phyloP scores from a whole-genome alignment of 2,113 vertebrate species.

The Platysternon megacephalum region DNA sequence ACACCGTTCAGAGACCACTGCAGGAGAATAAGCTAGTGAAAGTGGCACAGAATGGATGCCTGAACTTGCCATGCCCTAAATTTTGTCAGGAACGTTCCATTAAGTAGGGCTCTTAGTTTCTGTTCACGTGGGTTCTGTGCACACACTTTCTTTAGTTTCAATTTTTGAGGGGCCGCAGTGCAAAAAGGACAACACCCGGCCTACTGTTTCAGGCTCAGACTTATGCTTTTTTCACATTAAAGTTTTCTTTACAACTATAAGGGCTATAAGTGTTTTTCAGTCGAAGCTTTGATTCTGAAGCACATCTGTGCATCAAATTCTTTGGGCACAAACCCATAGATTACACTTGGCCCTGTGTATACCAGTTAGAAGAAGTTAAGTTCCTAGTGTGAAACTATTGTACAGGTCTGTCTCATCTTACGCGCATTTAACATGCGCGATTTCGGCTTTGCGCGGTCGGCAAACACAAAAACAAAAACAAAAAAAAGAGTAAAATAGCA shows the following conservation, averaged over 20 bases:
- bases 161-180: not conserved
- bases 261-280: not conserved
- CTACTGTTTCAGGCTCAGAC: not conserved
- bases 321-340: not conserved
- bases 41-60: not conserved
- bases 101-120: not conserved
- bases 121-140: not conserved
- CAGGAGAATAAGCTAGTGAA: not conserved
- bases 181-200: not conserved
- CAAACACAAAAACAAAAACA: too few species aligned
- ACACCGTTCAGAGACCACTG: not conserved
- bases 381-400: slow-evolving; percentile 19
- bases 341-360: not conserved
- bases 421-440: too few species aligned
- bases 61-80: not conserved
- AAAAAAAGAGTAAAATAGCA: too few species aligned
- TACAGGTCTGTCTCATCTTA: too few species aligned
- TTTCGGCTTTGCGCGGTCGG: too few species aligned
- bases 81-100: not conserved
- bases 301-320: slow-evolving; percentile 8
- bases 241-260: not conserved
- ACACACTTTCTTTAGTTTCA: not conserved
- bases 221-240: not conserved
- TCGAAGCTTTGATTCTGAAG: not conserved
- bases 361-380: not conserved